Base-by-base conservation (phyloP, 2,797 vertebrate species). In the Paguma larvata region DNA sequence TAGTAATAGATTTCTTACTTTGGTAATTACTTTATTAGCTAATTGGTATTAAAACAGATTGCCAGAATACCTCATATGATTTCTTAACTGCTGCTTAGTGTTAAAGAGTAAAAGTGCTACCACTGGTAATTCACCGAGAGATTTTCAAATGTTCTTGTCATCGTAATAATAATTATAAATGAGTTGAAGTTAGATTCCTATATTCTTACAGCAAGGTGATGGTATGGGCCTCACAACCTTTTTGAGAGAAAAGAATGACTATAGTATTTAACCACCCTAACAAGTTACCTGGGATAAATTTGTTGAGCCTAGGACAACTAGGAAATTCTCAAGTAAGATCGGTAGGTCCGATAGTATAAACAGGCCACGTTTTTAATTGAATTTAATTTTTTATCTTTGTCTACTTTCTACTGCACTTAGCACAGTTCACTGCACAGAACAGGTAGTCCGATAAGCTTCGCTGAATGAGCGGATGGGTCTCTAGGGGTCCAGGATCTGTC, bases 21-120 rank as follows among this genome's bases (percentile, higher is more conserved):
- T 97, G 63, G 88, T 97, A 97, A 98, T 98, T 96, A 98, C 46
- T 87, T 85, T 68, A 93, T 89, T 97, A 98, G 92, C 90, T 96
- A 98, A 98, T 98, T 97, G 96, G 87, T 96, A 93, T 97, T 97
- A 97, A 97, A 97, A 92, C 80, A 90, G 78, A 97, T 94, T 97
- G 86, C 88, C 78, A 94, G 94, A 96, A 97, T 90, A 97, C 80
- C 59, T 94, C 94, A 34, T 92, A 73, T 86, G 96, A 96, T 95
- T 97, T 97, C 72, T 97, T 97, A 98, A 97, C 87, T 97, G 85
- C 78, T 98, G 75, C 67, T 94, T 84, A 86, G 91, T 78, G 85
- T 97, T 96, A 95, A 97, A 95, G 93, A 92, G 11, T 1, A 9
- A 96, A 97, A 96, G 72, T 92, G 94, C 85, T 97, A 85, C 85